Conservation (phyloP, 2,113 vertebrate genomes). For the Dipodomys merriami region DNA sequence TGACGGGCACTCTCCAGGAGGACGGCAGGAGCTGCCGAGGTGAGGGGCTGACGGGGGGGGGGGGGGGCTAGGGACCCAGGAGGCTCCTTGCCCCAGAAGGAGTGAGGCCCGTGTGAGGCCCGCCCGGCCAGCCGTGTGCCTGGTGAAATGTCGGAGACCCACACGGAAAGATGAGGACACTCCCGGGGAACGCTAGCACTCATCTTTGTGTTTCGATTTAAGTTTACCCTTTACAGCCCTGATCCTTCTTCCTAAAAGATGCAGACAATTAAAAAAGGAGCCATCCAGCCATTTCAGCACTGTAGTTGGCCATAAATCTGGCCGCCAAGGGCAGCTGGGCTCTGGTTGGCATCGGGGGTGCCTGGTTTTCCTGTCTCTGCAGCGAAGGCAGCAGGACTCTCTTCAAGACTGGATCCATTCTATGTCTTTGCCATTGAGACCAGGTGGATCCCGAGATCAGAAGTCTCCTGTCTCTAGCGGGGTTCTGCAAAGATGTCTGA, state of each 20-base stretch:
- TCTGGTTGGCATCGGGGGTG: background rate
- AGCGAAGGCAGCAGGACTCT: background rate
- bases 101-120: too few relatives aligned
- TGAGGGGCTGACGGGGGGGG: constrained; percentile 65
- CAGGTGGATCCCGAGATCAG: background rate
- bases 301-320: background rate
- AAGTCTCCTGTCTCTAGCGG: background rate
- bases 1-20: constrained; percentile 94
- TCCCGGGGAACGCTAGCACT: background rate
- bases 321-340: background rate
- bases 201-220: background rate
- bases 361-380: background rate
- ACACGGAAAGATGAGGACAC: background rate
- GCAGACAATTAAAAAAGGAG: too few relatives aligned
- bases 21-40: constrained; percentile 94
- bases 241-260: constrained; percentile 38
- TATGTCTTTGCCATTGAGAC: background rate
- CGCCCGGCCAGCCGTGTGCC: background rate
- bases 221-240: background rate
- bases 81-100: background rate
- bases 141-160: background rate
- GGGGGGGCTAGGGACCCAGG: fast-evolving
- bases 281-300: background rate
- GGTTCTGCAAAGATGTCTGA: background rate
- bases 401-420: background rate